A percentile compares a stretch with the other conserved stretches of the same genome.
phyloP scores from a whole-genome alignment of 1,140 invertebrate species.

The Dinothrombium tinctorium region DNA sequence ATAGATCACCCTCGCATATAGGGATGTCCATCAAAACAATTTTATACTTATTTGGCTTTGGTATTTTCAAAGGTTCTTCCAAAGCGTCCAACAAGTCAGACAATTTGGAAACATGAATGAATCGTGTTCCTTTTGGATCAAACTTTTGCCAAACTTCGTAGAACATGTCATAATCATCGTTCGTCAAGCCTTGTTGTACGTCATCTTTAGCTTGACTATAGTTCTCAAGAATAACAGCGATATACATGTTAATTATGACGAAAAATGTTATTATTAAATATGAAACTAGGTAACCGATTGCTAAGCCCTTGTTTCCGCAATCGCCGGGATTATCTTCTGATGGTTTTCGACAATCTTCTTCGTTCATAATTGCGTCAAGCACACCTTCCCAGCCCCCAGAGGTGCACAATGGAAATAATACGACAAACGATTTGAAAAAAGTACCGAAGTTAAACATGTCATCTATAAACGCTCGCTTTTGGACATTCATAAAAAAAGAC shows the following conservation, averaged over 20 bases:
- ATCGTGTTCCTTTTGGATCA: conserved; percentile 89
- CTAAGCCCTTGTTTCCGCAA: conserved; percentile 74
- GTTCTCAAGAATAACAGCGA: conserved; percentile 94
- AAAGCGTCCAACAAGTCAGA: conserved; percentile 84
- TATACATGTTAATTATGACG: conserved; percentile 98
- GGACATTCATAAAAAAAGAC: conserved; percentile 97
- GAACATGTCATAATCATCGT: conserved; percentile 98
- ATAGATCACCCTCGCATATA: conserved; percentile 83
- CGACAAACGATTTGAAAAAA: conserved; percentile 90
- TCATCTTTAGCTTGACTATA: conserved; percentile 94
- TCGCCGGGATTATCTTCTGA: conserved; percentile 46
- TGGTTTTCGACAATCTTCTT: conserved; percentile 52
- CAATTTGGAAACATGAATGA: conserved; percentile 73
- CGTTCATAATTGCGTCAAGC: conserved; percentile 84
- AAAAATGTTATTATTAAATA: conserved; percentile 93
- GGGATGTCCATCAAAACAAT: conserved; percentile 95
- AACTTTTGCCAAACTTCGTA: conserved; percentile 98
- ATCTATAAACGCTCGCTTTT: conserved; percentile 62
- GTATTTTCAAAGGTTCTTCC: conserved; percentile 75
- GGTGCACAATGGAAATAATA: conserved; percentile 92
- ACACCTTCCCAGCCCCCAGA: conserved; percentile 92
- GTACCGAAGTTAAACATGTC: conserved; percentile 96
- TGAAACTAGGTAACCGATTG: conserved; percentile 75
- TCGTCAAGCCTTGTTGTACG: conserved; percentile 87
- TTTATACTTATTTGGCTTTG: conserved; percentile 96